phyloP scores from a whole-genome alignment of 2,113 vertebrate species.

The Neodontobutis hainanensis region DNA sequence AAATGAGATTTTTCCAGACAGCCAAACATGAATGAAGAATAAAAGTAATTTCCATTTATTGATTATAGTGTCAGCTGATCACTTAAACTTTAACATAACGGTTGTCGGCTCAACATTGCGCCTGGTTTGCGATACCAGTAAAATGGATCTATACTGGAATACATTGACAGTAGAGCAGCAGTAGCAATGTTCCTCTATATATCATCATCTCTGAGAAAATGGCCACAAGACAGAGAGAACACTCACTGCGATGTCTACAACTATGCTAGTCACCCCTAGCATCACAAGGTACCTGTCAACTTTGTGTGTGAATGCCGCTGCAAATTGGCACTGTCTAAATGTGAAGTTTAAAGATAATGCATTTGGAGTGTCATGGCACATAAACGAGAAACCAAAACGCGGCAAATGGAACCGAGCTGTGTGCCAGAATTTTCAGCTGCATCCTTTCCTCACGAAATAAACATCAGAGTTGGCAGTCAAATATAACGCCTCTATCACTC shows the following conservation, averaged over 20 bases:
- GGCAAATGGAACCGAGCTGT: neutral
- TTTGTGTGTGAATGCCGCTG: neutral
- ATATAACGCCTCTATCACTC: slow-evolving; percentile 1
- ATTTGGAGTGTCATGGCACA: slow-evolving; percentile 13
- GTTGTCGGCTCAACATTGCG: neutral
- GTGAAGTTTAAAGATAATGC: slow-evolving; percentile 5
- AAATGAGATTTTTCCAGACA: neutral
- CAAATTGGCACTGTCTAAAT: neutral
- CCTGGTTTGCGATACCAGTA: slow-evolving; percentile 43
- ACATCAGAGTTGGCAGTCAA: neutral
- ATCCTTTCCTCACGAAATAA: slow-evolving; percentile 1
- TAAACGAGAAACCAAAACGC: slow-evolving; percentile 11
- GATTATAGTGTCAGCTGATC: neutral
- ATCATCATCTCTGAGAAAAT: slow-evolving; percentile 74
- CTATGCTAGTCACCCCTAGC: slow-evolving; percentile 35
- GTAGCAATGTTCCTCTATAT: slow-evolving; percentile 53
- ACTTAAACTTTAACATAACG: neutral
- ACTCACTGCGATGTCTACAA: slow-evolving; percentile 21
- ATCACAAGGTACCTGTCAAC: slow-evolving; percentile 14
- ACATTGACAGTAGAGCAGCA: slow-evolving; percentile 80
- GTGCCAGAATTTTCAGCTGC: neutral
- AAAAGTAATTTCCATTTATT: neutral
- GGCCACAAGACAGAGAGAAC: slow-evolving; percentile 41
- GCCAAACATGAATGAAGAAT: slow-evolving; percentile 1
- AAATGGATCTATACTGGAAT: slow-evolving; percentile 58